Base-by-base conservation (phyloP, 2,797 vertebrate species). In the Neosilurus mollespiculum region DNA sequence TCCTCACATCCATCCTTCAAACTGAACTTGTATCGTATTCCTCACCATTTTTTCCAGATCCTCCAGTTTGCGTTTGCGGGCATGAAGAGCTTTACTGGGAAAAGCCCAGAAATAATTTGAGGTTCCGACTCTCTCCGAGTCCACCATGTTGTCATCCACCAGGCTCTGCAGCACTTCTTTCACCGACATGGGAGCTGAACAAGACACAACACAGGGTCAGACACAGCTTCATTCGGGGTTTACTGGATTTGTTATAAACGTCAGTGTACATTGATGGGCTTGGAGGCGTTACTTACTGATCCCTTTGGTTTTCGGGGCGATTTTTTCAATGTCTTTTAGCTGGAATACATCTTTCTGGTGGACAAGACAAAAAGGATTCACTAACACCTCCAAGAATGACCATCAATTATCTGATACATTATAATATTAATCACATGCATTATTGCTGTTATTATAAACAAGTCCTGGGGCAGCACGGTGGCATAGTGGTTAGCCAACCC, bases 31-130 rank as follows among this genome's bases (percentile, higher is more conserved):
- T n/a, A 61, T 14, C 7, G 10, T 7, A 0, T 24, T 64, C 34
- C 85, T 94, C 93, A 99, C 98, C 96, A 98, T 96, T 87, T 91
- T 95, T 65, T 97, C 91, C 86, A 99, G 82, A 66, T 94, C 93
- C 82, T 96, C 95, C 90, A 98, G 87, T 89, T 95, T 97, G 82
- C 89, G 91, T 83, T 96, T 96, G 80, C 96, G 95, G 78, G 93
- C 86, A 10, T 99, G 93, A 84, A 98, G 90, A 85, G 96, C 96
- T 93, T 99, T 99, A 91, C 97, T 99, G 84, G 98, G 98, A 89
- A 99, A 99, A 84, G 97, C 95, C 98, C 98, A 99, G 88, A 96
- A 99, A 89, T 99, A 99, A 94, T 99, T 99, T 26, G 98, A 99
- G 0, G 98, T 98, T 61, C 98, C 98, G 56, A 99, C 96, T 90